Percentiles rank a stretch among this genome's conserved stretches.
Evolutionary conservation across 2,113 vertebrate species (phyloP).

Genomic region (Coregonus clupeaformis): DNA sequence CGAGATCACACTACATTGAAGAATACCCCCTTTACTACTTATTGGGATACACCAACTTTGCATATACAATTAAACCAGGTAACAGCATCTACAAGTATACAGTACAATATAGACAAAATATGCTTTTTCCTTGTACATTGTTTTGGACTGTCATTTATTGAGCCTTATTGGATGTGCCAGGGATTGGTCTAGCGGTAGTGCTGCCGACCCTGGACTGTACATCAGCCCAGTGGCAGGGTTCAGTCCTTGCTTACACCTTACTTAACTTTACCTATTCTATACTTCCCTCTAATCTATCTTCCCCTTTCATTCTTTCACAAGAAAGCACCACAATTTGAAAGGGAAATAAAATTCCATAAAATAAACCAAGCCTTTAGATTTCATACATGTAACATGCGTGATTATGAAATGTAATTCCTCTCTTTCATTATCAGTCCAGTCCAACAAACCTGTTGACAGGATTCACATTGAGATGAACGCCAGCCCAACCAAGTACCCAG

Average conservation of each 20-base stretch:
- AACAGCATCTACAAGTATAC: conserved; percentile 7
- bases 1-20: conserved; percentile 53
- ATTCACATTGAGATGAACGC: conserved; percentile 66
- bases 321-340: too few species aligned
- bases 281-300: too few species aligned
- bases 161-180: too few species aligned
- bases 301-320: too few species aligned
- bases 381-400: not conserved
- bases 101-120: not conserved
- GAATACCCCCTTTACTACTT: conserved; percentile 74
- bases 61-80: conserved; percentile 66
- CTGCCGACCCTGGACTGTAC: too few species aligned
- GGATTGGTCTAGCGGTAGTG: too few species aligned
- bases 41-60: conserved; percentile 63
- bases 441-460: conserved; percentile 65
- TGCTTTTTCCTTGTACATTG: too few species aligned
- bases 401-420: not conserved
- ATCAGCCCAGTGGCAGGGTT: too few species aligned
- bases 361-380: not conserved
- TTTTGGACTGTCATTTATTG: too few species aligned
- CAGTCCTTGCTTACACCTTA: too few species aligned
- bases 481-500: conserved; percentile 8
- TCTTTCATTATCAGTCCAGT: conserved; percentile 43
- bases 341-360: too few species aligned
- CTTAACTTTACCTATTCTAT: too few species aligned